These are phyloP conservation scores for Margarornis squamiger DNA, from an alignment of 2,797 vertebrate genomes.

Conservation along the genomic window DNA sequence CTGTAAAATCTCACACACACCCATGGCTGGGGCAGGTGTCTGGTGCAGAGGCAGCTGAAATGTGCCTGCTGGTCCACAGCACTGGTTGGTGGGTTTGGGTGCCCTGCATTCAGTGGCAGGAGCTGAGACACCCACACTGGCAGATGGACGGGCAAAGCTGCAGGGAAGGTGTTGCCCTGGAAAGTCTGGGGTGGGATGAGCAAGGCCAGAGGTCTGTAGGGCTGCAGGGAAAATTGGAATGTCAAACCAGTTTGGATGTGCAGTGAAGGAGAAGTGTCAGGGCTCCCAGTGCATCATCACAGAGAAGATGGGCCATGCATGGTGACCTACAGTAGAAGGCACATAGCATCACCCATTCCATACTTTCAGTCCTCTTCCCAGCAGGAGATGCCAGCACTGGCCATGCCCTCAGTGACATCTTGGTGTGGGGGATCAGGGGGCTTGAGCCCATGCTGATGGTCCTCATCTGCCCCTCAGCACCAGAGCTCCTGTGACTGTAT, in stretches of 20 bases:
- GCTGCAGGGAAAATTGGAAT: background rate
- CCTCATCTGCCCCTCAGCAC: background rate
- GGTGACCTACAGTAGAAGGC: accelerated
- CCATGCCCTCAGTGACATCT: background rate
- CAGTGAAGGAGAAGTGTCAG: background rate
- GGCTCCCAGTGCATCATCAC: background rate
- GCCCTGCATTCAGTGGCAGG: background rate
- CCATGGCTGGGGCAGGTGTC: background rate
- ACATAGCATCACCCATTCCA: background rate
- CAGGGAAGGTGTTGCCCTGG: background rate
- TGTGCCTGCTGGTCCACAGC: background rate
- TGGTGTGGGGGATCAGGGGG: background rate
- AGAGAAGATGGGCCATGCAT: background rate
- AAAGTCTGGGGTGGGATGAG: background rate
- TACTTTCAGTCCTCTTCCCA: background rate
- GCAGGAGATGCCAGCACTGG: background rate
- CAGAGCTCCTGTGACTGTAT: accelerated
- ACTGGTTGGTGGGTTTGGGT: background rate
- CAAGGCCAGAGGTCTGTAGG: background rate
- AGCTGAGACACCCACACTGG: background rate
- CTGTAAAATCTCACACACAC: background rate
- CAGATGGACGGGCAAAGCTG: background rate
- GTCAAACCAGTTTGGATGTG: background rate
- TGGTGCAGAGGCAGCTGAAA: slow-evolving; percentile 34
- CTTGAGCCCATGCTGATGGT: background rate